phyloP scores from a whole-genome alignment of 1,140 invertebrate genomes.

The Listronotus oregonensis region DNA sequence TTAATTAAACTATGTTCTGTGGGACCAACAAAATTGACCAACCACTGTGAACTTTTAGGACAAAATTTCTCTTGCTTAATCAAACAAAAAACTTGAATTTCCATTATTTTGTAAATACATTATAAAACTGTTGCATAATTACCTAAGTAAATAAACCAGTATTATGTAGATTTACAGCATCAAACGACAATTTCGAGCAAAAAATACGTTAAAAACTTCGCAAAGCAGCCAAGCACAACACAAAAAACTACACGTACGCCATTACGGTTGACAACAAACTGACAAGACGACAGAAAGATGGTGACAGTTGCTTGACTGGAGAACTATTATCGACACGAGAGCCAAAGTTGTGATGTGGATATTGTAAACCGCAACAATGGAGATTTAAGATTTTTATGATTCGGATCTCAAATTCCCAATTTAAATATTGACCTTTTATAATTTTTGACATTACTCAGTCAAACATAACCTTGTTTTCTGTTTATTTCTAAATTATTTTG shows the following conservation, averaged over 20 bases:
- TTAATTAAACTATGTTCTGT: no score
- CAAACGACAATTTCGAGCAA: background rate
- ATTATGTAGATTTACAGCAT: background rate
- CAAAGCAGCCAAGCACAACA: conserved; percentile 3
- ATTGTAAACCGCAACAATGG: no score
- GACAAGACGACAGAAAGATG: conserved; percentile 8
- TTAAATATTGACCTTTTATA: conserved; percentile 5
- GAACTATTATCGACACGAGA: no score
- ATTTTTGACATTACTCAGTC: no score
- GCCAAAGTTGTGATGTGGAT: no score
- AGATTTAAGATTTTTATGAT: no score
- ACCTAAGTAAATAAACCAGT: conserved; percentile 1
- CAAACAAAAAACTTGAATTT: background rate
- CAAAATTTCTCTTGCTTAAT: conserved; percentile 2
- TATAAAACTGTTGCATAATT: background rate
- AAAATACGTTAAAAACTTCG: conserved; percentile 11
- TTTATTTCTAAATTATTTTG: background rate
- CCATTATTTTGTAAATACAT: no score
- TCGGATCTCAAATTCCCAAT: no score
- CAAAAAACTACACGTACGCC: conserved; percentile 21
- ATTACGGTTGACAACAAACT: conserved; percentile 34
- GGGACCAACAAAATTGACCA: no score
- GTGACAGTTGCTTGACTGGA: no score
- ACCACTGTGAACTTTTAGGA: background rate
- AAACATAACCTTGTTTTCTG: conserved; percentile 12